Evolutionary conservation across 1,140 invertebrate genomes (phyloP), one percentile per base, ranked within the genome.

Genomic region (Helicoverpa armigera): DNA sequence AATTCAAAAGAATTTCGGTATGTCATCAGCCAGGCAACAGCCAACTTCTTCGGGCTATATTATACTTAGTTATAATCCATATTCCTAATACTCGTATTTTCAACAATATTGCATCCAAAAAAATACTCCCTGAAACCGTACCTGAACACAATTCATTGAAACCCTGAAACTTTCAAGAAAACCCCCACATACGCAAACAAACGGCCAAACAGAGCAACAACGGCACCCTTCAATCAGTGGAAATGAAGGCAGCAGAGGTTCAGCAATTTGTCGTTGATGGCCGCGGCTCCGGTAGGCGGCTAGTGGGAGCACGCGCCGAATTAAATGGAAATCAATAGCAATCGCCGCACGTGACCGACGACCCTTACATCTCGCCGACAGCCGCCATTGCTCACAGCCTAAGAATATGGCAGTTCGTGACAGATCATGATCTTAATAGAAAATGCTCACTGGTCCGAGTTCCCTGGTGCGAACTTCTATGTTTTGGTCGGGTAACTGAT

Each of bases 261-360:
- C 50, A 82, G 87, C 87, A 90, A 90, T 90, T 91, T 89, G 88
- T 84, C 84, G 87, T 85, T 86, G 86, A 87, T 85, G 80, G 84
- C 73, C 81, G 58, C 82, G 76, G 63, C 63, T 43, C 18, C 81
- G 51, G 82, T 82, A 82, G 60, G 85, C 86, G 81, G 83, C 79
- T 85, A 84, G 76, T 78, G 85, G 79, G 74, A 89, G 88, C 93
- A 94, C 92, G 93, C 90, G 88, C 90, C 88, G 88, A 85, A 91
- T 93, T 94, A 94, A 94, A 94, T 92, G 93, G 89, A 92, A 94
- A 93, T 94, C 93, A 92, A 94, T 94, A 92, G 86, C 74, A 81
- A 90, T 88, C 85, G 84, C 58, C 72, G 89, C 63, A 93, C 93
- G 93, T 94, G 93, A 92, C 91, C 86, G 81, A 78, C 82, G 87